Percentiles rank a stretch among this genome's conserved stretches.
phyloP scores from a whole-genome alignment of 2,888 invertebrate genomes.

The Drosophila birchii region DNA sequence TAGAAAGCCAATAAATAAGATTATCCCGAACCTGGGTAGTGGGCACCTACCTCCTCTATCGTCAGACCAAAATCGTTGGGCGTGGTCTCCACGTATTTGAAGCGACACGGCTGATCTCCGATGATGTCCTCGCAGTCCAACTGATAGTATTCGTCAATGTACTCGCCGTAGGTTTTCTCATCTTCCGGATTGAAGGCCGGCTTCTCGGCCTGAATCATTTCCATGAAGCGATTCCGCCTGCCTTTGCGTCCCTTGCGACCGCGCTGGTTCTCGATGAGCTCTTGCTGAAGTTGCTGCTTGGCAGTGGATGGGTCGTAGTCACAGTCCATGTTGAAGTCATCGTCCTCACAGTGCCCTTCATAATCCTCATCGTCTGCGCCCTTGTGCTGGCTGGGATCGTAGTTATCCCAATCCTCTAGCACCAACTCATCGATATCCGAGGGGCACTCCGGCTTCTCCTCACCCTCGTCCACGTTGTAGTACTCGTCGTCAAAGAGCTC shows the following conservation, averaged over 20 bases:
- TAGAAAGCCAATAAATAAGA: neutral
- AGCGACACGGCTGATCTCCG: slow-evolving; percentile 95
- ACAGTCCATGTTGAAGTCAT: slow-evolving; percentile 95
- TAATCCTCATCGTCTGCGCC: slow-evolving; percentile 83
- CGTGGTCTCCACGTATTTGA: slow-evolving; percentile 95
- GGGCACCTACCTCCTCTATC: slow-evolving; percentile 91
- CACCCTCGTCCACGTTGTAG: slow-evolving; percentile 90
- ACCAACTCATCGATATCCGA: slow-evolving; percentile 88
- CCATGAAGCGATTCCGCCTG: slow-evolving; percentile 91
- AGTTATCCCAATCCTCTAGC: slow-evolving; percentile 85
- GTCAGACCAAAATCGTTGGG: slow-evolving; percentile 96
- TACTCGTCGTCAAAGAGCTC: slow-evolving; percentile 94
- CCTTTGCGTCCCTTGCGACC: slow-evolving; percentile 87
- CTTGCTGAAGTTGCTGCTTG: slow-evolving; percentile 86
- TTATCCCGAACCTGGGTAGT: neutral
- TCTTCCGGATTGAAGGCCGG: slow-evolving; percentile 93
- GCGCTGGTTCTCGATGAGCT: slow-evolving; percentile 86
- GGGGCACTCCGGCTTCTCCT: slow-evolving; percentile 93
- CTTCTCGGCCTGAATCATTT: slow-evolving; percentile 90
- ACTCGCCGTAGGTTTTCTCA: slow-evolving; percentile 91
- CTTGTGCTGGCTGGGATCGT: slow-evolving; percentile 86
- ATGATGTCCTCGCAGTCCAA: slow-evolving; percentile 98
- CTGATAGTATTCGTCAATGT: slow-evolving; percentile 97
- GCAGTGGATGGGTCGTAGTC: slow-evolving; percentile 89
- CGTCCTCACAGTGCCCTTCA: slow-evolving; percentile 90